Conservation (phyloP, 2,113 vertebrate genomes). For the Hemiprocne comata region DNA sequence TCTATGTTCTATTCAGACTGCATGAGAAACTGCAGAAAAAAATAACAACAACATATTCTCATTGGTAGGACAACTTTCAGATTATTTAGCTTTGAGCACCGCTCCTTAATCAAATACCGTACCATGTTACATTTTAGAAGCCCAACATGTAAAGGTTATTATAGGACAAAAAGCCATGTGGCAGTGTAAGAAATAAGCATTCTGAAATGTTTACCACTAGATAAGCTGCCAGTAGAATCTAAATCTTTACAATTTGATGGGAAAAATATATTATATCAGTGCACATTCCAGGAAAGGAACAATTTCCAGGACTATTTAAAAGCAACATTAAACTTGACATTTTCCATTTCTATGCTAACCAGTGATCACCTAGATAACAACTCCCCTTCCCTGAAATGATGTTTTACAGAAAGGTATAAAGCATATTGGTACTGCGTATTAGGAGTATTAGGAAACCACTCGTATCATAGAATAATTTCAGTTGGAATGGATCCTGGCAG, state of each 20-base stretch:
- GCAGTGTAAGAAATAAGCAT: not conserved
- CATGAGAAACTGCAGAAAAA: not conserved
- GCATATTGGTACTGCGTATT: not conserved
- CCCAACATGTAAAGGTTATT: not conserved
- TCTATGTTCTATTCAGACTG: not conserved
- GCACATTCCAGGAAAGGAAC: not conserved
- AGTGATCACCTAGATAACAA: not conserved
- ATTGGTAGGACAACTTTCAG: not conserved
- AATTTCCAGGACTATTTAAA: conserved; percentile 13
- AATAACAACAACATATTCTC: not conserved
- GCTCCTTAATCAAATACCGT: not conserved
- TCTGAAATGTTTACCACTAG: not conserved
- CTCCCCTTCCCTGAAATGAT: not conserved
- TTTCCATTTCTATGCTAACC: conserved; percentile 9
- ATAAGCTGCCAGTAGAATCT: not conserved
- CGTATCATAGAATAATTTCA: not conserved
- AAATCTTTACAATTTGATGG: not conserved
- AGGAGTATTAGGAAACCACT: not conserved
- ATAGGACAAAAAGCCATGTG: not conserved
- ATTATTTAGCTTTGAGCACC: not conserved
- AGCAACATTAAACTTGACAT: not conserved
- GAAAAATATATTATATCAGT: not conserved
- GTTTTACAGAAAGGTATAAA: not conserved
- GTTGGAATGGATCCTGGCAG: not conserved
- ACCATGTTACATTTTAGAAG: not conserved